Evolutionary conservation across 2,888 invertebrate genomes (phyloP).

Genomic region (Exocentrus adspersus): DNA sequence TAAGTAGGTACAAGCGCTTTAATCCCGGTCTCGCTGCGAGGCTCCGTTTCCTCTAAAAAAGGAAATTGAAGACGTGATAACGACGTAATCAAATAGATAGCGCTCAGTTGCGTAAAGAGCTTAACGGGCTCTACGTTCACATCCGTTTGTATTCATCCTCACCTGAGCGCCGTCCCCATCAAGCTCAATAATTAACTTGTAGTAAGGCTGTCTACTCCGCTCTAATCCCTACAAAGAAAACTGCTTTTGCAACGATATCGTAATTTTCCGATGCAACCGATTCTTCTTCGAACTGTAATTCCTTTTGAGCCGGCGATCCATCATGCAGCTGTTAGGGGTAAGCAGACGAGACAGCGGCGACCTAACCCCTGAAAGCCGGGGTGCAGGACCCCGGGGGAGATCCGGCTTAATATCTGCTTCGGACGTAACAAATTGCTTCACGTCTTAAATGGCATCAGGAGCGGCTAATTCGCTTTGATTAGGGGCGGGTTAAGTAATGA

Average conservation of each 20-base stretch:
- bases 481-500: background rate
- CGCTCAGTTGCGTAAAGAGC: slow-evolving; percentile 22
- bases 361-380: background rate
- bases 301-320: no score
- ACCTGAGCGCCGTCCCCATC: slow-evolving; percentile 10
- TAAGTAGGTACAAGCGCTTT: background rate
- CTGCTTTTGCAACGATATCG: no score
- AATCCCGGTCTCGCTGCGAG: background rate
- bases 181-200: slow-evolving; percentile 17
- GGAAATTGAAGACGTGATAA: slow-evolving; percentile 46
- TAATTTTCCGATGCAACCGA: no score
- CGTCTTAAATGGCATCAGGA: background rate
- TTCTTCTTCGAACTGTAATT: no score
- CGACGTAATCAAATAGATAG: slow-evolving; percentile 47
- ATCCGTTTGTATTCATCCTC: slow-evolving; percentile 19
- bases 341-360: no score
- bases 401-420: slow-evolving; percentile 18
- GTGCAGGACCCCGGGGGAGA: slow-evolving; percentile 11
- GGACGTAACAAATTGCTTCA: slow-evolving; percentile 23
- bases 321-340: no score
- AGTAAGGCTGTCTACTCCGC: background rate
- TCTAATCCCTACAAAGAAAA: no score
- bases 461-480: slow-evolving; percentile 4
- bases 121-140: slow-evolving; percentile 7
- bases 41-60: slow-evolving; percentile 27